Percentiles rank a stretch among this genome's conserved stretches.
Evolutionary conservation across 2,797 vertebrate species (phyloP).

Genomic region (Okamejei kenojei): DNA sequence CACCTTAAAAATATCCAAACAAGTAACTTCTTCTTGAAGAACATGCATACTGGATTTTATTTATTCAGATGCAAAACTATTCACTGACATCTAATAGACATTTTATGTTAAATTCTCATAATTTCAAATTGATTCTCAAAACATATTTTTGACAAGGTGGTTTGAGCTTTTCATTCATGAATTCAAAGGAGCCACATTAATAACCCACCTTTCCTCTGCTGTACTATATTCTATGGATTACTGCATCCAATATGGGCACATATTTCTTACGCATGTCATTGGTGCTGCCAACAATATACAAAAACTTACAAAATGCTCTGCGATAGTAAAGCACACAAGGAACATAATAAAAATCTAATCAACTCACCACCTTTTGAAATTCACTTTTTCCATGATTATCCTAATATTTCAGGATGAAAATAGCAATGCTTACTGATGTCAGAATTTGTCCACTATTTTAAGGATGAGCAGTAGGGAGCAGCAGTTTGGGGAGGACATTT

Average conservation of each 20-base stretch:
- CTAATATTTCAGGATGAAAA: neutral
- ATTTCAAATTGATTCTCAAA: neutral
- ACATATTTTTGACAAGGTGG: neutral
- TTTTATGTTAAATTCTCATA: neutral
- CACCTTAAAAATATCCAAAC: too few species aligned
- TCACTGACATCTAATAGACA: neutral
- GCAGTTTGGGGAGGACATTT: neutral
- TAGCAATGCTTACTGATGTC: too few species aligned
- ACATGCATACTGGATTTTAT: neutral
- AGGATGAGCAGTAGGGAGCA: neutral
- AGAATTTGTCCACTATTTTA: neutral
- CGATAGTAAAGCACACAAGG: neutral
- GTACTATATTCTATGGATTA: neutral
- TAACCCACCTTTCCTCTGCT: too few species aligned
- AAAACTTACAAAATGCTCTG: neutral
- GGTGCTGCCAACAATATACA: neutral
- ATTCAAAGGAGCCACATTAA: neutral
- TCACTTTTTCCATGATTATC: too few species aligned
- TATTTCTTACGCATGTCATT: neutral
- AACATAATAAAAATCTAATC: neutral
- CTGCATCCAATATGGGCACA: neutral
- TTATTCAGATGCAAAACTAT: neutral
- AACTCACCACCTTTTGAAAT: neutral
- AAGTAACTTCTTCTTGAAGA: neutral
- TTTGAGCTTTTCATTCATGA: neutral